Evolutionary conservation across 2,888 invertebrate genomes (phyloP).

Genomic region (Ophion ellenae): DNA sequence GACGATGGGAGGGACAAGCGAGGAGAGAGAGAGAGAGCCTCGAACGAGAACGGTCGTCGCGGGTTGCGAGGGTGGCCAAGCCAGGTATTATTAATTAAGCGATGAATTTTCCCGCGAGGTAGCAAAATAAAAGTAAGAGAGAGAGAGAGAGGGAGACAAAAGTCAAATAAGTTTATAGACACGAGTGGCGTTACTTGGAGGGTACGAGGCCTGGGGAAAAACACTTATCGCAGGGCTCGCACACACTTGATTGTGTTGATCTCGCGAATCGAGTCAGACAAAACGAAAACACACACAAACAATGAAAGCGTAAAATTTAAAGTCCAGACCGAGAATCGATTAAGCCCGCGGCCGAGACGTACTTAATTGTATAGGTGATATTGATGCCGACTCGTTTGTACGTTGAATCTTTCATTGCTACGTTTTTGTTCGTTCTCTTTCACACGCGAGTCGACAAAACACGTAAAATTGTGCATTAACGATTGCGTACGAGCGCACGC

Average conservation of each 20-base stretch:
- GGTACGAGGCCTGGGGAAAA: not conserved
- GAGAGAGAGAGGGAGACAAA: conserved; percentile 17
- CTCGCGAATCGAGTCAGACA: conserved; percentile 52
- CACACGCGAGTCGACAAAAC: conserved; percentile 22
- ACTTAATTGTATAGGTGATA: conserved; percentile 68
- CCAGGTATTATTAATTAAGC: conserved; percentile 66
- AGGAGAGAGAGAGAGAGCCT: conserved; percentile 41
- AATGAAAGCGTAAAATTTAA: conserved; percentile 24
- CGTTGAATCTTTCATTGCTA: conserved; percentile 13
- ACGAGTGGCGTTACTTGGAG: conserved; percentile 43
- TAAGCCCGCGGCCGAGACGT: conserved; percentile 63
- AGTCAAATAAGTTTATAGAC: conserved; percentile 37
- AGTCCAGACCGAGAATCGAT: conserved; percentile 18
- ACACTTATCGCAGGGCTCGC: conserved; percentile 16
- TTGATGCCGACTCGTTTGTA: conserved; percentile 41
- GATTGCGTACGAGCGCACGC: conserved; percentile 24
- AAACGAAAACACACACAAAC: conserved; percentile 31
- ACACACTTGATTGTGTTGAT: conserved; percentile 53
- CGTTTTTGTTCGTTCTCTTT: conserved; percentile 43
- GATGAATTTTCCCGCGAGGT: conserved; percentile 35
- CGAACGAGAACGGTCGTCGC: conserved; percentile 62
- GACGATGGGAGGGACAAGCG: conserved; percentile 37
- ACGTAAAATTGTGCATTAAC: conserved; percentile 5
- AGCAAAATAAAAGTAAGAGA: not conserved
- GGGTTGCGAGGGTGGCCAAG: conserved; percentile 30